Evolutionary conservation across 2,797 vertebrate species (phyloP).

Genomic region (Hypotaenidia okinawae): DNA sequence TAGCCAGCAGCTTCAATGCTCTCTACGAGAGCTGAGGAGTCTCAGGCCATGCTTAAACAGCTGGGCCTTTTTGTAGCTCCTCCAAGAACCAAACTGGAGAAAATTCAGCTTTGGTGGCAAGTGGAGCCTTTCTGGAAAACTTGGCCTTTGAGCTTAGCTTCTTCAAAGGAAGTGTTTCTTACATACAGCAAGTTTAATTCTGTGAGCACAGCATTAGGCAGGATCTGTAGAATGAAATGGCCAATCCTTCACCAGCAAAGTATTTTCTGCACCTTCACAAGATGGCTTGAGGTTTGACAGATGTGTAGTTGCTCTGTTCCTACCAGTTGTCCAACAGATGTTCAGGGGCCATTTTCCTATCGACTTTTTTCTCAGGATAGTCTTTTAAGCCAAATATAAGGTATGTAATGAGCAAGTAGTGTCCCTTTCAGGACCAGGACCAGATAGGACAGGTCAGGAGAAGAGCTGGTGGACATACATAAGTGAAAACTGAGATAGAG

Average conservation of each 20-base stretch:
- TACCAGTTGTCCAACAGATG: not conserved
- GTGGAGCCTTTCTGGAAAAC: not conserved
- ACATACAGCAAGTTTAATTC: rapidly evolving
- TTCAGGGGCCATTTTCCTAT: not conserved
- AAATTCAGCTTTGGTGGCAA: not conserved
- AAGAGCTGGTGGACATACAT: not conserved
- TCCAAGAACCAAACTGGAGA: not conserved
- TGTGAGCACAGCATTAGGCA: not conserved
- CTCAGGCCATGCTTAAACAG: not conserved
- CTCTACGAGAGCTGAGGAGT: not conserved
- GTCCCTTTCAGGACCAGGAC: not conserved
- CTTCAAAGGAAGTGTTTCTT: not conserved
- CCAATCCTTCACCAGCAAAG: not conserved
- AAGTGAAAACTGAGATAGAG: not conserved
- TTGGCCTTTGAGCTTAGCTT: not conserved
- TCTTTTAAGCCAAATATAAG: not conserved
- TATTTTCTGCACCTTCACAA: not conserved
- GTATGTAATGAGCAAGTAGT: not conserved
- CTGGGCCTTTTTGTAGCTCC: not conserved
- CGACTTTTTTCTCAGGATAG: not conserved
- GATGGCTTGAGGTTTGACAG: not conserved
- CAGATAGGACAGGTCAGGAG: not conserved
- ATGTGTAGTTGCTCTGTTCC: not conserved
- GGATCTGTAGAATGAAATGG: not conserved
- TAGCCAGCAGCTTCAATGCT: not conserved